Conservation (phyloP, 2,888 invertebrate species). For the Thymelicus lineola region DNA sequence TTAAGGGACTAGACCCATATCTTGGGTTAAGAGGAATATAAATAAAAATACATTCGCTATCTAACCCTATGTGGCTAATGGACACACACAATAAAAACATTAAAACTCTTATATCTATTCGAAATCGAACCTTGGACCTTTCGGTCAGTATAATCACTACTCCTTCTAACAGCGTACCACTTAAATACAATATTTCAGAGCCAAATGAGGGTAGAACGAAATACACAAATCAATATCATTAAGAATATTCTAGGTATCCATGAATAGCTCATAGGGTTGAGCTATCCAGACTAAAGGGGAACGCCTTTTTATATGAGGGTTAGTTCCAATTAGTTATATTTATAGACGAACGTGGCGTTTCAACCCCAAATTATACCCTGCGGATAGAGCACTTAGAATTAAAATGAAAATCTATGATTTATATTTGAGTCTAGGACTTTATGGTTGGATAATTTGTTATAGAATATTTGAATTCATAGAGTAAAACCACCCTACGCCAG, state of each 20-base stretch:
- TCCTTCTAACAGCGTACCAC: too few relatives aligned
- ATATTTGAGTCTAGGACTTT: slow-evolving; percentile 1
- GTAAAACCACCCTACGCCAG: too few relatives aligned
- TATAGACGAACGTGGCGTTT: slow-evolving; percentile 26
- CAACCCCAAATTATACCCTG: slow-evolving; percentile 28
- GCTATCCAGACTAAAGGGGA: slow-evolving; percentile 15
- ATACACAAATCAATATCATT: background rate
- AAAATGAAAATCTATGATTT: slow-evolving; percentile 29
- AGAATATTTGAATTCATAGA: background rate
- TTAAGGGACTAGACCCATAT: too few relatives aligned
- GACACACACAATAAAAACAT: too few relatives aligned
- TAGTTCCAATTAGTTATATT: slow-evolving; percentile 31
- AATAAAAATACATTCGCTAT: too few relatives aligned
- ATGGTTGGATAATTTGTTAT: background rate
- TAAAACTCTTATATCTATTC: background rate
- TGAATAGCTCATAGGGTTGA: slow-evolving; percentile 5
- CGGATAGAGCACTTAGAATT: slow-evolving; percentile 21
- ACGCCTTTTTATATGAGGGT: slow-evolving; percentile 13
- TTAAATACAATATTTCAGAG: background rate
- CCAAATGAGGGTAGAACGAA: background rate
- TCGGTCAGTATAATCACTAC: too few relatives aligned
- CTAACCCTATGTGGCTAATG: too few relatives aligned
- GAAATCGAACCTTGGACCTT: background rate
- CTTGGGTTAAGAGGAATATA: too few relatives aligned
- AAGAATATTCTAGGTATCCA: background rate